Evolutionary conservation across 2,888 invertebrate species (phyloP).

Genomic region (Chymomyza fuscimana): DNA sequence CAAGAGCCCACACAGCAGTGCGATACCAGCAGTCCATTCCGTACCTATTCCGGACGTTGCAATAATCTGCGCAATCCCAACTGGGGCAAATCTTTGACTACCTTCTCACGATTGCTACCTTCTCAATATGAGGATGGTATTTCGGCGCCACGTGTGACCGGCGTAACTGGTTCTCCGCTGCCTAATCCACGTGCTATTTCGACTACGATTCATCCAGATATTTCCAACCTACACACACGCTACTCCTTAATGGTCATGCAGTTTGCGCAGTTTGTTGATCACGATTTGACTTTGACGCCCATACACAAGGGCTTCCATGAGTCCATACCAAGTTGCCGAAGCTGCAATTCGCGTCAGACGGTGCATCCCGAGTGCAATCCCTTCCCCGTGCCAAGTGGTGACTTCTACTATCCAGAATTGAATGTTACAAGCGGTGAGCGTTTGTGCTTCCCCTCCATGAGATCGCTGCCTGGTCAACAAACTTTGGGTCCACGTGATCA

Average conservation of each 20-base stretch:
- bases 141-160: constrained; percentile 87
- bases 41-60: constrained; percentile 89
- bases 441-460: constrained; percentile 96
- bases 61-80: constrained; percentile 92
- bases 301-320: constrained; percentile 95
- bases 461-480: constrained; percentile 94
- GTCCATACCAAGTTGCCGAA: constrained; percentile 92
- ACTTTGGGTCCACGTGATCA: constrained; percentile 93
- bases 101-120: constrained; percentile 90
- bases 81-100: constrained; percentile 90
- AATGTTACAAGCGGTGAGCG: constrained; percentile 91
- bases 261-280: constrained; percentile 95
- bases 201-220: constrained; percentile 93
- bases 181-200: constrained; percentile 94
- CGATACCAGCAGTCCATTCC: constrained; percentile 85
- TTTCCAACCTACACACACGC: constrained; percentile 91
- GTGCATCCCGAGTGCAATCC: constrained; percentile 97
- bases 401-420: constrained; percentile 93
- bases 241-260: constrained; percentile 97
- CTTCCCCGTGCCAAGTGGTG: constrained; percentile 92
- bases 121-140: constrained; percentile 94
- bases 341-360: constrained; percentile 91
- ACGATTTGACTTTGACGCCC: constrained; percentile 96
- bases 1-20: constrained; percentile 86
- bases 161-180: constrained; percentile 87